phyloP scores from a whole-genome alignment of 2,113 vertebrate species.

The Puma concolor region DNA sequence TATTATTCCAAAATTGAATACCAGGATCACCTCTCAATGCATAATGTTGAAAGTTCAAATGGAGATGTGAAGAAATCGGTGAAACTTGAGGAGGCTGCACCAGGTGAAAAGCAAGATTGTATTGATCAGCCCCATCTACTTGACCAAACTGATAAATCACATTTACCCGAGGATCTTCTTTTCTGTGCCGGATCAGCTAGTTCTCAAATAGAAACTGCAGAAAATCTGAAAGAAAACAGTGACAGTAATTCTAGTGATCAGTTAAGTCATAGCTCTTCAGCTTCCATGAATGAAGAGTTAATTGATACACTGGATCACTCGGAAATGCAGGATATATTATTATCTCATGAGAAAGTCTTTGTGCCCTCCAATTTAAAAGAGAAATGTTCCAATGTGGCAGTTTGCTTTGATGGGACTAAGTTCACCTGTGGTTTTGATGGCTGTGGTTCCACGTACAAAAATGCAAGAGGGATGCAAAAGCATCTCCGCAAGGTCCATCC shows the following conservation, averaged over 20 bases:
- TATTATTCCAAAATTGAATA: slow-evolving; percentile 97
- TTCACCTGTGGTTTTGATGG: slow-evolving; percentile 94
- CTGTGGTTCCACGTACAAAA: slow-evolving; percentile 93
- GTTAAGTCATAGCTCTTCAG: slow-evolving; percentile 80
- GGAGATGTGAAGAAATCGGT: slow-evolving; percentile 80
- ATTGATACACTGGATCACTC: slow-evolving; percentile 75
- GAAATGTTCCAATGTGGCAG: slow-evolving; percentile 86
- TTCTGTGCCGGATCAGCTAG: slow-evolving; percentile 77
- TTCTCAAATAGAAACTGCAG: slow-evolving; percentile 82
- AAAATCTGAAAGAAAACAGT: slow-evolving; percentile 82
- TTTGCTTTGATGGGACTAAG: slow-evolving; percentile 93
- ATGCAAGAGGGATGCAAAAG: slow-evolving; percentile 91
- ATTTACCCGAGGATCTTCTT: slow-evolving; percentile 71
- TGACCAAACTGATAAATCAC: slow-evolving; percentile 78
- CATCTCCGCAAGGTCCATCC: slow-evolving; percentile 93
- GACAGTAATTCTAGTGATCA: slow-evolving; percentile 86
- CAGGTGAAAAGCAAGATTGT: slow-evolving; percentile 77
- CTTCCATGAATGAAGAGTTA: slow-evolving; percentile 78
- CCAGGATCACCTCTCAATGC: slow-evolving; percentile 92
- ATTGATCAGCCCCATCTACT: slow-evolving; percentile 75
- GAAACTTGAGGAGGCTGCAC: slow-evolving; percentile 78
- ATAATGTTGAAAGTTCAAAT: slow-evolving; percentile 89
- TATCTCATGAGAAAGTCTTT: slow-evolving; percentile 85
- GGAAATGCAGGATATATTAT: slow-evolving; percentile 78
- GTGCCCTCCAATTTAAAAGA: slow-evolving; percentile 82